Conservation (phyloP, 1,140 invertebrate genomes). For the Colletes gigas region DNA sequence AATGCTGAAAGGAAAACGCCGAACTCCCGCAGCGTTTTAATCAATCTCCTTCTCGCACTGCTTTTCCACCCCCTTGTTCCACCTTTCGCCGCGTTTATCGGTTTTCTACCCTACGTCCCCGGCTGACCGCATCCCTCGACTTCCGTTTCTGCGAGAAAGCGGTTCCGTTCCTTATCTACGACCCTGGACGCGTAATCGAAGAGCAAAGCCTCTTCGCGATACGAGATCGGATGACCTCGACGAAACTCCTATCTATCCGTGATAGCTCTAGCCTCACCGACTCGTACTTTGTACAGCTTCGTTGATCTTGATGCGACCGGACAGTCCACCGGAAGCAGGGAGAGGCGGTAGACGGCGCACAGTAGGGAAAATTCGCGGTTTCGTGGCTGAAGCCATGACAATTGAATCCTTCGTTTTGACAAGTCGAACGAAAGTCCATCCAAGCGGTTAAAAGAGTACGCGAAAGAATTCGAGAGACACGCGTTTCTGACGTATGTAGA, state of each 20-base stretch:
- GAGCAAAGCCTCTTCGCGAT: not conserved
- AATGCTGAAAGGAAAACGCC: constrained; percentile 64
- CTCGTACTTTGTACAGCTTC: constrained; percentile 56
- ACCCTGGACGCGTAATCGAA: not conserved
- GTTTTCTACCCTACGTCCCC: not conserved
- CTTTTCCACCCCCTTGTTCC: not conserved
- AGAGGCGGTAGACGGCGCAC: not conserved
- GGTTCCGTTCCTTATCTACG: constrained; percentile 20
- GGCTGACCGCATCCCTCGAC: constrained; percentile 10
- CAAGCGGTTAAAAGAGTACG: too few species aligned
- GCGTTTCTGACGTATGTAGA: too few species aligned
- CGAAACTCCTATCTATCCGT: constrained; percentile 27
- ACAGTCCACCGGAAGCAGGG: not conserved
- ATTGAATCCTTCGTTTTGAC: too few species aligned
- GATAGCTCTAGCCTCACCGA: not conserved
- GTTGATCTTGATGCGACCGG: constrained; percentile 54
- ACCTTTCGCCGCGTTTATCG: not conserved
- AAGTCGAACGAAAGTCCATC: too few species aligned
- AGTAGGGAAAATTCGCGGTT: too few species aligned
- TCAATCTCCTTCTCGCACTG: constrained; percentile 60
- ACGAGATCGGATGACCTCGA: not conserved
- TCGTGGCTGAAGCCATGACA: too few species aligned
- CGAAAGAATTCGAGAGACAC: too few species aligned
- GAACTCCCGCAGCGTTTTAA: constrained; percentile 63
- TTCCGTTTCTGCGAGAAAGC: constrained; percentile 20